A percentile compares a stretch with the other conserved stretches of the same genome.
Evolutionary conservation across 37 sponge, comb jelly and placozoan species (phyloP).

Genomic region (Halisarca cf. caerulea): DNA sequence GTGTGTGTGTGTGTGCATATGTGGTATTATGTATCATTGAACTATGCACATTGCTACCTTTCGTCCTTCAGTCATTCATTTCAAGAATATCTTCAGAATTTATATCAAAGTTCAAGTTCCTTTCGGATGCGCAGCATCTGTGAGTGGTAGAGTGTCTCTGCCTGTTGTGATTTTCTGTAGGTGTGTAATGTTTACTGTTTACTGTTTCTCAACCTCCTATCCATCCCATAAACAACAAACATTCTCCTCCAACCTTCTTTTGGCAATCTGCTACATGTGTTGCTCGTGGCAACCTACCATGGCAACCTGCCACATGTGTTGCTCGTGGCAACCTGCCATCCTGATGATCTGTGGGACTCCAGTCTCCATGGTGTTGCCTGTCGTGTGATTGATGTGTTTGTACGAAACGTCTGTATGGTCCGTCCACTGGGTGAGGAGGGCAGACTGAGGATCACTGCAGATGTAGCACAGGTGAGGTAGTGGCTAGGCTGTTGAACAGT

Average conservation of each 20-base stretch:
- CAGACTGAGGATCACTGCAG: slow-evolving; percentile 89
- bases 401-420: slow-evolving; percentile 84
- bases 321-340: too few species aligned
- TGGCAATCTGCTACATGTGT: too few species aligned
- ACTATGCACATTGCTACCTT: neutral
- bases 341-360: too few species aligned
- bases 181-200: neutral
- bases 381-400: slow-evolving; percentile 72
- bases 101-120: slow-evolving; percentile 24
- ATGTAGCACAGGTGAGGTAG: slow-evolving; percentile 89
- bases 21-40: too few species aligned
- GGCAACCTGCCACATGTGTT: too few species aligned
- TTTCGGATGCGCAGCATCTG: slow-evolving; percentile 11
- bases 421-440: slow-evolving; percentile 93
- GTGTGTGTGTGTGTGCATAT: neutral
- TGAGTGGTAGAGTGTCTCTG: slow-evolving; percentile 1
- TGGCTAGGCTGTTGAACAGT: too few species aligned
- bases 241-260: too few species aligned
- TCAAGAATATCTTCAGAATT: slow-evolving; percentile 21
- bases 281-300: too few species aligned
- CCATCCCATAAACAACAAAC: too few species aligned
- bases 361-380: slow-evolving; percentile 20
- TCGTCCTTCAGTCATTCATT: slow-evolving; percentile 28
- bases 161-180: neutral
- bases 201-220: too few species aligned